Percentiles rank a stretch among this genome's conserved stretches.
Conservation (phyloP, 2,888 invertebrate genomes). For the Drosophila ustulata region DNA sequence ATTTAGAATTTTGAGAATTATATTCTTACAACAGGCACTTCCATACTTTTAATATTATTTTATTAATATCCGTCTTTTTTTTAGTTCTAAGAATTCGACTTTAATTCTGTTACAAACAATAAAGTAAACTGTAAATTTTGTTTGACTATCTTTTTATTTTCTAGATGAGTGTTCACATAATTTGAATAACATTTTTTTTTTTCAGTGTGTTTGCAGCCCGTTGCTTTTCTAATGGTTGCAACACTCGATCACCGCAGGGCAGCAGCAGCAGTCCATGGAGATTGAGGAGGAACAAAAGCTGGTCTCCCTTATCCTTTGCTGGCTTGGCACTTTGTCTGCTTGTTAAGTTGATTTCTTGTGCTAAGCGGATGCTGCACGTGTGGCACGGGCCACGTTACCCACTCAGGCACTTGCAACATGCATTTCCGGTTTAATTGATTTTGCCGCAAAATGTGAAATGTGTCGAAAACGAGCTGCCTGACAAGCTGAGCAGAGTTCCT, state of each 20-base stretch:
- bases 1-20: too few relatives aligned
- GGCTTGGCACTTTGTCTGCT: conserved; percentile 63
- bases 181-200: too few relatives aligned
- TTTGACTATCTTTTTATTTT: too few relatives aligned
- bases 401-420: conserved; percentile 55
- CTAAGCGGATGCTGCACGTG: conserved; percentile 72
- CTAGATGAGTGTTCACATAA: too few relatives aligned
- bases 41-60: too few relatives aligned
- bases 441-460: conserved; percentile 80
- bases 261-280: conserved; percentile 3
- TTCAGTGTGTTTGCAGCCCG: not conserved
- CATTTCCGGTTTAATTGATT: conserved; percentile 82
- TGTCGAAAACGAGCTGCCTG: conserved; percentile 68
- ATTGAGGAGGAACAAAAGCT: conserved; percentile 41
- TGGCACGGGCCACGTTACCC: conserved; percentile 36
- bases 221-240: conserved; percentile 32
- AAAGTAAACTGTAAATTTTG: too few relatives aligned
- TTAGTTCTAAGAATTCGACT: too few relatives aligned
- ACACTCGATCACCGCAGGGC: conserved; percentile 32
- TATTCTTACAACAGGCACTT: too few relatives aligned
- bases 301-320: conserved; percentile 27
- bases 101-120: too few relatives aligned
- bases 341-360: conserved; percentile 73
- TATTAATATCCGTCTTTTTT: too few relatives aligned
- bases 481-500: conserved; percentile 21